phyloP scores from a whole-genome alignment of 1,140 invertebrate genomes.

The Solen grandis region DNA sequence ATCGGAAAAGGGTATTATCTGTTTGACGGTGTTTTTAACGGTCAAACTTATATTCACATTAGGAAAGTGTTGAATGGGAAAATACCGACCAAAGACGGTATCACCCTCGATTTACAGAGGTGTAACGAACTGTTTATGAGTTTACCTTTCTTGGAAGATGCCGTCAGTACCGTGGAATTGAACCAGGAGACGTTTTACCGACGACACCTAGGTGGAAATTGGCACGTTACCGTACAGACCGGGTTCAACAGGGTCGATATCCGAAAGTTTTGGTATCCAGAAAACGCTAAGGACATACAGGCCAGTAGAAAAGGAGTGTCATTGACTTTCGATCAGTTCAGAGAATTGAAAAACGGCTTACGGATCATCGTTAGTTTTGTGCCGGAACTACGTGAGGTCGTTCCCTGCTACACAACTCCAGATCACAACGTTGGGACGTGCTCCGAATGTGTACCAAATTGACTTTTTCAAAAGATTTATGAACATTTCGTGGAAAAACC shows the following conservation, averaged over 20 bases:
- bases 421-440: neutral
- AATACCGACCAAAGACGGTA: neutral
- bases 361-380: neutral
- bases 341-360: conserved; percentile 3
- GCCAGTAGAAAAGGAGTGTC: conserved; percentile 11
- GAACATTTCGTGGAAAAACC: no score
- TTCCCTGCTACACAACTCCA: neutral
- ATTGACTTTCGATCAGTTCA: neutral
- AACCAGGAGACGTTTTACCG: conserved; percentile 17
- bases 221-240: neutral
- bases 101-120: neutral
- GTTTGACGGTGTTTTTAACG: conserved; percentile 8
- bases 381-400: neutral
- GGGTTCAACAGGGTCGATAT: conserved; percentile 13
- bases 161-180: neutral
- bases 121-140: conserved; percentile 8
- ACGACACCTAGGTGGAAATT: conserved; percentile 17
- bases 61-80: neutral
- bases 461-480: no score
- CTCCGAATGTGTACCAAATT: neutral
- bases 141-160: neutral
- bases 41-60: neutral
- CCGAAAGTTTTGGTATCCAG: neutral
- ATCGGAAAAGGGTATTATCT: conserved; percentile 2
- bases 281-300: neutral